phyloP scores from a whole-genome alignment of 2,797 vertebrate species.

The Anguilla anguilla region DNA sequence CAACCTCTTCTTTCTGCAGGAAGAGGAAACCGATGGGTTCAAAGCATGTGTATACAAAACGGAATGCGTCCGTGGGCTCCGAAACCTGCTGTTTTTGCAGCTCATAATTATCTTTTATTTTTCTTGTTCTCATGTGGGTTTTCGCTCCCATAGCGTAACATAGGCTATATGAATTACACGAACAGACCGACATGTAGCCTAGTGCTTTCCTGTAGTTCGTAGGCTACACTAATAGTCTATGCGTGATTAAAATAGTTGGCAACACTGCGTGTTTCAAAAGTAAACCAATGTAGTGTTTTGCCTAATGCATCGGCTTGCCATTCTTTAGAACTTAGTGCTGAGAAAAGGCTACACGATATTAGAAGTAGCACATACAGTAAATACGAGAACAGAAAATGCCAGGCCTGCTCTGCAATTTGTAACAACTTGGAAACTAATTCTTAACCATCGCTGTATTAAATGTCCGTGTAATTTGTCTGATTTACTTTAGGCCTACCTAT shows the following conservation, averaged over 20 bases:
- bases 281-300: no score
- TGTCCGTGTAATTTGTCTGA: neutral
- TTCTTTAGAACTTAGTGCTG: neutral
- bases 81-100: neutral
- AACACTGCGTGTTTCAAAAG: neutral
- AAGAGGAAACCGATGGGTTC: neutral
- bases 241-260: neutral
- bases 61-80: neutral
- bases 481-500: neutral
- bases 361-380: neutral
- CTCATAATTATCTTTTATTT: neutral
- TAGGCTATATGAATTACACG: neutral
- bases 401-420: neutral
- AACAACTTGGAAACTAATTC: neutral
- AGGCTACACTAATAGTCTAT: neutral
- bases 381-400: neutral
- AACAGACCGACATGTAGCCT: neutral
- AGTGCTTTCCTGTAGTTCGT: neutral
- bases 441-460: neutral
- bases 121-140: neutral
- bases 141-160: neutral
- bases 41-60: neutral
- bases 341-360: neutral
- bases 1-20: neutral
- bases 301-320: neutral